Evolutionary conservation across 2,113 vertebrate species (phyloP).

Genomic region (Phyllopteryx taeniolatus): DNA sequence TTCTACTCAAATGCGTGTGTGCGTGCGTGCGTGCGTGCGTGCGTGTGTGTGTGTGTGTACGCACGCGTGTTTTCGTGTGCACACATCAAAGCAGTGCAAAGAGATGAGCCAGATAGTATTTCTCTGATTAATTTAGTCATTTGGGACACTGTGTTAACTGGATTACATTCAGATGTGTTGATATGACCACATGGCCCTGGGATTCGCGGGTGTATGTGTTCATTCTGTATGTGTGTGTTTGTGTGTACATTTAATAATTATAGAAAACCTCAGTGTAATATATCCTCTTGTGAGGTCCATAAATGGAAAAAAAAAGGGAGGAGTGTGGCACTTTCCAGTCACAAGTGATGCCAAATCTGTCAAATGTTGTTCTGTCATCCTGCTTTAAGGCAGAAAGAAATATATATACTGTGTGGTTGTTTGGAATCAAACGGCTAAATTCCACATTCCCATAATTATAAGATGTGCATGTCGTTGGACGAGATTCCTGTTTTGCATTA

Average conservation of each 20-base stretch:
- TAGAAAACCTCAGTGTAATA: conserved; percentile 33
- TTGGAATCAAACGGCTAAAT: no score
- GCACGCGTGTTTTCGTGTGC: conserved; percentile 20
- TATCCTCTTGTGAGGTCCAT: conserved; percentile 64
- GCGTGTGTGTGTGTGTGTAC: conserved; percentile 28
- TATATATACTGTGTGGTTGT: background rate
- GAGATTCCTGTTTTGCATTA: no score
- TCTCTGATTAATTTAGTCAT: conserved; percentile 76
- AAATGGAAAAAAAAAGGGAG: conserved; percentile 11
- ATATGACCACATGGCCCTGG: conserved; percentile 66
- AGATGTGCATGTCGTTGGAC: no score
- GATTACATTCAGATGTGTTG: conserved; percentile 73
- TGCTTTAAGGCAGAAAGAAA: background rate
- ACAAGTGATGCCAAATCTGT: background rate
- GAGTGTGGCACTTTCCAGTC: conserved; percentile 10
- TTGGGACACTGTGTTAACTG: conserved; percentile 74
- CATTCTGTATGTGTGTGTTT: conserved; percentile 21
- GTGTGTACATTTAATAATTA: conserved; percentile 43
- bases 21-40: conserved; percentile 26
- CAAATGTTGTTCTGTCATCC: background rate
- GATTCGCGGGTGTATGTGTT: conserved; percentile 38
- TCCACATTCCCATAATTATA: no score
- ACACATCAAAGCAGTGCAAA: conserved; percentile 63
- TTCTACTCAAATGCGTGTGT: conserved; percentile 54
- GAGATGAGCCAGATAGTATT: conserved; percentile 67